A percentile compares a stretch with the other conserved stretches of the same genome.
Conservation (phyloP, 2,797 vertebrate species). For the Dicrostonyx torquatus region DNA sequence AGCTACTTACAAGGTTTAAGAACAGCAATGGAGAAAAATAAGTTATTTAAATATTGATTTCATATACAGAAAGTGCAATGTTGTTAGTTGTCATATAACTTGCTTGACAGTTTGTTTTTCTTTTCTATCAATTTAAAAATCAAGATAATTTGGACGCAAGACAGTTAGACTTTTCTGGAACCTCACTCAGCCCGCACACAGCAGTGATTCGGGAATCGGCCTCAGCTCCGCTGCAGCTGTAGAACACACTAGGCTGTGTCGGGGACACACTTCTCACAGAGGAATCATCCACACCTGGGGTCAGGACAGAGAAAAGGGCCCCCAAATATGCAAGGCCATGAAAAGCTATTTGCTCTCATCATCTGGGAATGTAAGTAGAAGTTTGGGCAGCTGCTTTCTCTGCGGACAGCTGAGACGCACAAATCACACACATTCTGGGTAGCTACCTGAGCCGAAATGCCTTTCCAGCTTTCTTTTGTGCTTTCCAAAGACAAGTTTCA, state of each 20-base stretch:
- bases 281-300: slow-evolving; percentile 45
- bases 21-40: slow-evolving; percentile 96
- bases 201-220: slow-evolving; percentile 87
- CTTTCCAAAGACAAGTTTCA: slow-evolving; percentile 73
- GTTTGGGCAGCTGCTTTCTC: slow-evolving; percentile 69
- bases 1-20: slow-evolving; percentile 98
- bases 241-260: slow-evolving; percentile 71
- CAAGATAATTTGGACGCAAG: slow-evolving; percentile 83
- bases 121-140: slow-evolving; percentile 85
- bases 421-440: slow-evolving; percentile 56
- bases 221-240: slow-evolving; percentile 81
- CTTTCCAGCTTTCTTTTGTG: slow-evolving; percentile 80
- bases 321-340: slow-evolving; percentile 49
- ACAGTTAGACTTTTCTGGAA: slow-evolving; percentile 80
- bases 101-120: slow-evolving; percentile 85
- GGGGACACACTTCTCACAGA: slow-evolving; percentile 56
- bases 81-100: slow-evolving; percentile 96
- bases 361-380: slow-evolving; percentile 57
- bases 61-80: slow-evolving; percentile 99
- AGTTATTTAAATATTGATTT: slow-evolving; percentile 99
- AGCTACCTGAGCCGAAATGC: slow-evolving; percentile 81
- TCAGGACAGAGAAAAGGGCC: slow-evolving; percentile 57
- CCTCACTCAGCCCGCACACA: slow-evolving; percentile 88
- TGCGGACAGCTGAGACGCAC: slow-evolving; percentile 76
- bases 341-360: slow-evolving; percentile 21